Conservation (phyloP, 2,113 vertebrate species). For the Semicossyphus pulcher region DNA sequence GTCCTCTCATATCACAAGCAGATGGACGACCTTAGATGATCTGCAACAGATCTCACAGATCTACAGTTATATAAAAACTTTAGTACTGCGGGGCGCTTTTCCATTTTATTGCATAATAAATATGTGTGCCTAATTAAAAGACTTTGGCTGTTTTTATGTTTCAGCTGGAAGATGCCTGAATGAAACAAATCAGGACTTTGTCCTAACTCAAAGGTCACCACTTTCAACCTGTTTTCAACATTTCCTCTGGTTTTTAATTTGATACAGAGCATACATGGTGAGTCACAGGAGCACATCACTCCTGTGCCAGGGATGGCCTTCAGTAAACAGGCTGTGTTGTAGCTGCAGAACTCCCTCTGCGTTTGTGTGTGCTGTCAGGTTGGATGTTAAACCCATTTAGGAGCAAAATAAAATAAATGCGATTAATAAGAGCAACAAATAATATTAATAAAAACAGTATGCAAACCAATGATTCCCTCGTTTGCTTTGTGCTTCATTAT, state of each 20-base stretch:
- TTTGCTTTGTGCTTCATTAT: neutral
- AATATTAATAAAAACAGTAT: neutral
- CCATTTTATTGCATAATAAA: conserved; percentile 14
- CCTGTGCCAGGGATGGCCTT: neutral
- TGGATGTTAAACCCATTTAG: neutral
- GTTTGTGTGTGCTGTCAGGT: neutral
- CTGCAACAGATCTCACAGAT: neutral
- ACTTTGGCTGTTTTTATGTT: neutral
- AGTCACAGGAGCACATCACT: neutral
- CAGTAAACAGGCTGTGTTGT: neutral
- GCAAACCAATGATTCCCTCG: neutral
- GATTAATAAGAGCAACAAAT: neutral
- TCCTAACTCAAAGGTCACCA: neutral
- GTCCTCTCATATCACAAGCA: neutral
- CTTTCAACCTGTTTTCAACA: neutral
- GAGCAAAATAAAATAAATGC: neutral
- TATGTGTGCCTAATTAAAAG: conserved; percentile 14
- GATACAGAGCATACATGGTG: too few relatives aligned
- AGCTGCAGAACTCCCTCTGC: too few relatives aligned
- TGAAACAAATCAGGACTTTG: neutral
- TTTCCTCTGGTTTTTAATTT: too few relatives aligned
- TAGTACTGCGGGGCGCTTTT: neutral
- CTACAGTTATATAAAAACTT: neutral
- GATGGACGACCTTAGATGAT: neutral
- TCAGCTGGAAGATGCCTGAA: too few relatives aligned